Percentiles rank a stretch among this genome's conserved stretches.
Conservation (phyloP, 2,113 vertebrate genomes). For the Cololabis saira region DNA sequence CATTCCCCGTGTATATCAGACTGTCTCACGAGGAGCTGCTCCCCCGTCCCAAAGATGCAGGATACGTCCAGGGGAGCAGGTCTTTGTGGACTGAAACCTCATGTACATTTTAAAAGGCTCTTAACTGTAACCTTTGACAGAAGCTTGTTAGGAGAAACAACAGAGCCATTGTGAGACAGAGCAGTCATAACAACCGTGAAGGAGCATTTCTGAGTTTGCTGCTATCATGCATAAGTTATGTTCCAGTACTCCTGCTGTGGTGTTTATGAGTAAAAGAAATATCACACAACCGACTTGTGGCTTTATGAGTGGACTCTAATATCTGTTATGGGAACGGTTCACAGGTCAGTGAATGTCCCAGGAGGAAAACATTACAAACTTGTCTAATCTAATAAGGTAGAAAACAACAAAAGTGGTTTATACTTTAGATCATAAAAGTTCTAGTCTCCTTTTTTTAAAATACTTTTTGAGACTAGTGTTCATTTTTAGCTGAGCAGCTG, state of each 20-base stretch:
- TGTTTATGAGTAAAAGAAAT: constrained; percentile 1
- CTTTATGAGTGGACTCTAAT: neutral
- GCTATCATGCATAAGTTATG: constrained; percentile 7
- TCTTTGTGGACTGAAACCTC: constrained; percentile 29
- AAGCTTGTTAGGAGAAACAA: constrained; percentile 35
- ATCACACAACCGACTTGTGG: neutral
- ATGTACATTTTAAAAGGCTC: constrained; percentile 22
- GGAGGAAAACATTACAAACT: neutral
- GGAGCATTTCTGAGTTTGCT: constrained; percentile 14
- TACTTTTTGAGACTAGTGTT: neutral
- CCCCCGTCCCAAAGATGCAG: constrained; percentile 31
- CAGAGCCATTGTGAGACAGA: constrained; percentile 2
- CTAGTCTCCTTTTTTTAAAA: neutral
- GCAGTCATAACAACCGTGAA: constrained; percentile 2
- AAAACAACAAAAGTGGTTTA: too few relatives aligned
- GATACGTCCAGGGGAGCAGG: constrained; percentile 26
- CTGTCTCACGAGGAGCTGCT: constrained; percentile 47
- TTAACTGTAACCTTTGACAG: constrained; percentile 25
- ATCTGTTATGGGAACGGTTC: neutral
- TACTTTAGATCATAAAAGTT: too few relatives aligned
- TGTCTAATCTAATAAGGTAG: too few relatives aligned
- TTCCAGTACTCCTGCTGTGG: neutral
- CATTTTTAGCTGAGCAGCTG: constrained; percentile 4
- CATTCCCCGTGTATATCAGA: constrained; percentile 40
- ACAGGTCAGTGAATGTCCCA: neutral